Percentiles rank a stretch among this genome's conserved stretches.
These are phyloP conservation scores for Parapsyche elsis DNA, from an alignment of 1,140 invertebrate genomes.

Conservation along the genomic window DNA sequence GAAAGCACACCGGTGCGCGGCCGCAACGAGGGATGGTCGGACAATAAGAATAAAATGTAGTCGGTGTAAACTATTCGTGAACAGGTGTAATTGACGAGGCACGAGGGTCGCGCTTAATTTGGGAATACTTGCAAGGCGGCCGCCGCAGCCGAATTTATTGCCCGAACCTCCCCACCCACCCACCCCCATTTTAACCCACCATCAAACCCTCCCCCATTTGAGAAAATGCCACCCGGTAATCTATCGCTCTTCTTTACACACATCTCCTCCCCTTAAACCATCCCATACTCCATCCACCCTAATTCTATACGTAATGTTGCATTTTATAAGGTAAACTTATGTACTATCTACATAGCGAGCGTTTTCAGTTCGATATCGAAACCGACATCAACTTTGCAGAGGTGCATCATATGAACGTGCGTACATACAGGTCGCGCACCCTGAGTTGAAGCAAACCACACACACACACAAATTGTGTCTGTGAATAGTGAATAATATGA, in stretches of 20 bases:
- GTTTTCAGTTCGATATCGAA: too few species aligned
- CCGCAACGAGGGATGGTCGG: neutral
- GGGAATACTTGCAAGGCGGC: conserved; percentile 33
- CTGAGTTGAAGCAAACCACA: too few species aligned
- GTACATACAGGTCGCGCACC: too few species aligned
- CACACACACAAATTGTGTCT: too few species aligned
- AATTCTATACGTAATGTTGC: too few species aligned
- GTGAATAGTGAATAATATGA: too few species aligned
- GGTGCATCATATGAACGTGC: too few species aligned
- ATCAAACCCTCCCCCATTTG: conserved; percentile 36
- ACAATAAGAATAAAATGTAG: conserved; percentile 42
- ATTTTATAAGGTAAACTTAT: too few species aligned
- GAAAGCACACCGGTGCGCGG: neutral
- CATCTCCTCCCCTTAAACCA: too few species aligned
- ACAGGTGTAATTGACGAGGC: conserved; percentile 50
- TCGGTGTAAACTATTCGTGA: conserved; percentile 41
- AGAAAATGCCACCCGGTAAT: conserved; percentile 51
- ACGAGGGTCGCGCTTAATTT: conserved; percentile 45
- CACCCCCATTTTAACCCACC: neutral
- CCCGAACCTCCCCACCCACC: neutral
- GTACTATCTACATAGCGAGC: too few species aligned
- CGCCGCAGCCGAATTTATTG: conserved; percentile 49
- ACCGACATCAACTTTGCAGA: too few species aligned
- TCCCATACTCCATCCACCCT: too few species aligned
- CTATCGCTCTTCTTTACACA: conserved; percentile 42